Base-by-base conservation (phyloP, 2,797 vertebrate genomes). In the Apogon hyalosoma region DNA sequence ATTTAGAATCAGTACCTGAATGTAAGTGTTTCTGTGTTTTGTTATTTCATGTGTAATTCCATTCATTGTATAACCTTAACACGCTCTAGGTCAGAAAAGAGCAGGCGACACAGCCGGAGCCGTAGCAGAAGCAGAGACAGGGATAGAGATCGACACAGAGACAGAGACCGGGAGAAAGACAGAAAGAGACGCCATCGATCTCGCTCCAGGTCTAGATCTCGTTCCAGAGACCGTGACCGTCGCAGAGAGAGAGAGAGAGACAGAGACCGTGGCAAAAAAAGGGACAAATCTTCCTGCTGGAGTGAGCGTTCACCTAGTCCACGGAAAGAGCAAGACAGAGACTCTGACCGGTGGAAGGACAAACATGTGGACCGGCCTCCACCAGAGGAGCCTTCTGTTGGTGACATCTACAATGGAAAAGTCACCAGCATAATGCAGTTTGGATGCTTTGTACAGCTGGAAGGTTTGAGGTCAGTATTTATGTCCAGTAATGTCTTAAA, bases 351-450 rank as follows among this genome's bases (percentile, higher is more conserved):
- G 1, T 98, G 97, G 97, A 95, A 96, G 63, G 98, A 99, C 78
- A 98, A 97, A 74, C 97, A 97, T 0, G 93, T 99, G 45, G 98
- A 99, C 72, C 96, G 97, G 0, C 98, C 98, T 0, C 98, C 97
- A 0, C 96, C 97, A 0, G 98, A 99, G 77, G 98, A 99, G 61
- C 98, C 98, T 0, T 94, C 96, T 21, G 96, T 99, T 0, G 98
- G 97, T 0, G 98, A 99, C 86, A 98, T 99, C 67, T 99, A 98
- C 86, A 98, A 97, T 0, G 98, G 98, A 84, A 99, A 99, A 84
- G 94, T 99, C 66, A 99, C 98, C 14, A 99, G 98, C 69, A 98
- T 99, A 73, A 99, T 99, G 98, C 98, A 99, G 79, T 99, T 99
- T 64, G 98, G 98, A 0, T 99, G 98, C 87, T 99, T 99, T 47